These are phyloP conservation scores for Heliconius erato DNA, from an alignment of 2,888 invertebrate genomes.

Conservation along the genomic window DNA sequence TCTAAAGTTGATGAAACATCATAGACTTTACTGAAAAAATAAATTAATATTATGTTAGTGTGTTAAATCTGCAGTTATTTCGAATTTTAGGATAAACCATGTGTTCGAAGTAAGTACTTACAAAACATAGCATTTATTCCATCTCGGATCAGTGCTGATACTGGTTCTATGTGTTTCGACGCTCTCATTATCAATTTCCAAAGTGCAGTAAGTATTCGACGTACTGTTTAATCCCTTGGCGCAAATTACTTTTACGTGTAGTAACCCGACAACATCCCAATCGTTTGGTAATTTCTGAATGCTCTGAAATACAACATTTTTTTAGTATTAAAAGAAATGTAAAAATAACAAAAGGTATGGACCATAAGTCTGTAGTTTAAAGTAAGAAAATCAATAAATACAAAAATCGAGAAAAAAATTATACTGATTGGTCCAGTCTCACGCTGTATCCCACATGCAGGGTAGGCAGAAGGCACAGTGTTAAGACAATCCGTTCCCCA, in stretches of 20 bases:
- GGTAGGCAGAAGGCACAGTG: too few relatives aligned
- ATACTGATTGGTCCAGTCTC: too few relatives aligned
- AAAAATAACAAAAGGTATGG: too few relatives aligned
- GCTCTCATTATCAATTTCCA: constrained; percentile 76
- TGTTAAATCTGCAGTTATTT: background rate
- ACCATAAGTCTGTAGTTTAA: too few relatives aligned
- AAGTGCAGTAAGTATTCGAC: constrained; percentile 70
- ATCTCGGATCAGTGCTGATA: constrained; percentile 64
- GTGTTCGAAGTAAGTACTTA: constrained; percentile 59
- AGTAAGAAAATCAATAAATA: too few relatives aligned
- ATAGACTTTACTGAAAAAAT: constrained; percentile 71
- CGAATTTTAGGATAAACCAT: background rate
- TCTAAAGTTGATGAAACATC: constrained; percentile 76
- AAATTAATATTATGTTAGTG: background rate
- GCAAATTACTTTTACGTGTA: constrained; percentile 70
- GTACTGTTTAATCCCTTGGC: constrained; percentile 71
- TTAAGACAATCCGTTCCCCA: too few relatives aligned
- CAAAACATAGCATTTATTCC: constrained; percentile 78
- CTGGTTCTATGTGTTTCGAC: constrained; percentile 69
- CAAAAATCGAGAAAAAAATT: too few relatives aligned
- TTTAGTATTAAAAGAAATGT: too few relatives aligned
- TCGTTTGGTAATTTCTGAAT: constrained; percentile 61
- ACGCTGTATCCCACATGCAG: too few relatives aligned
- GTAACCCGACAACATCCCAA: constrained; percentile 69
- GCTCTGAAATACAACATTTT: constrained; percentile 65